Base-by-base conservation (phyloP, 2,888 invertebrate genomes). In the Macrophya alboannulata region DNA sequence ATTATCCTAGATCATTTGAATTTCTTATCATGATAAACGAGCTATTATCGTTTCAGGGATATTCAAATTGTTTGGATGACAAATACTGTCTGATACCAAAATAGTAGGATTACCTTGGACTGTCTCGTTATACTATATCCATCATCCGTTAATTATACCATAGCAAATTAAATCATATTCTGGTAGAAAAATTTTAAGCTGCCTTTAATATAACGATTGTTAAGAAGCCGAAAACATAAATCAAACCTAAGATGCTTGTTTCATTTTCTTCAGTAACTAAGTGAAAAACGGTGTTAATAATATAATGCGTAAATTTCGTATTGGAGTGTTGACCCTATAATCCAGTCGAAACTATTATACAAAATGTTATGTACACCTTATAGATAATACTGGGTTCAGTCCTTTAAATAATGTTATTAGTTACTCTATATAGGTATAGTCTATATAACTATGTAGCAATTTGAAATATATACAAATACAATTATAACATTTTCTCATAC, bases 311-410 rank as follows among this genome's bases (percentile, higher is more conserved):
- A 55, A 74, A 21, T 74, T 17, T 77, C 31, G 21, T 31, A 55
- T 37, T 55, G 55, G 55, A 77, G 15, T 77, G 4, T 55, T 77
- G 40, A 77, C 77, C 21, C 21, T 12, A 40, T 48, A 31, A 77
- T 43, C 55, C 55, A 31, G 55, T 77, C 74, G 5, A 25, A 74
- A n/a, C 45, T 74, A 45, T 77, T 51, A 51, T 77, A 51, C 37
- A 77, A 77, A 77, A 51, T 21, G 17, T 77, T 77, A 77, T 77
- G 77, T 77, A 77, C 77, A 77, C 55, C 51, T 77, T 77, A 51
- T n/a, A 51, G 51, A 77, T 77, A 77, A 77, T 77, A 77, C 77
- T 77, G 51, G 77, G 51, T 77, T 77, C 77, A 77, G 77, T 77
- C 31, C 37, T 51, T 77, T 10, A 74, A 74, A 77, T 74, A 74